These are phyloP conservation scores for Montifringilla adamsi DNA, from an alignment of 2,113 vertebrate genomes.

Conservation along the genomic window DNA sequence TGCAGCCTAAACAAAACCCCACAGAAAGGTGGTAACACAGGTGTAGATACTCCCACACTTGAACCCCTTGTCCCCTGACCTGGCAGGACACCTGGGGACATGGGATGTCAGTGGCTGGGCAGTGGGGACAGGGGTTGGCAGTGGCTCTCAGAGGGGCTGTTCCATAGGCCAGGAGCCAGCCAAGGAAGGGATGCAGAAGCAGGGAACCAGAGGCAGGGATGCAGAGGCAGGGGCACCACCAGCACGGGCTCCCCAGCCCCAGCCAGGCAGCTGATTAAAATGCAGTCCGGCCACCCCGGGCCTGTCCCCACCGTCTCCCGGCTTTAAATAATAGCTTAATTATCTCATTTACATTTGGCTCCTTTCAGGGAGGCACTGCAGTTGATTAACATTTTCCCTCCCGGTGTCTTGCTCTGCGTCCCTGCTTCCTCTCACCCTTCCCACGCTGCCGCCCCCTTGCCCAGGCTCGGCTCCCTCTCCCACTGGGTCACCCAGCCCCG, in stretches of 20 bases:
- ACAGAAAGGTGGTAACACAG: background rate
- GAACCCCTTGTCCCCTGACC: background rate
- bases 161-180: background rate
- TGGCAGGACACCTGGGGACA: background rate
- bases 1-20: background rate
- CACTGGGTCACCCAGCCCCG: background rate
- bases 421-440: conserved; percentile 5
- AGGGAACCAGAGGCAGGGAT: background rate
- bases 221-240: background rate
- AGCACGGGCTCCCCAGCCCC: background rate
- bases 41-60: background rate
- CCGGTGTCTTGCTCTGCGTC: conserved; percentile 29
- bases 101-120: accelerated
- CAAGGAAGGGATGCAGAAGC: background rate
- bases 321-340: conserved; percentile 78
- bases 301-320: conserved; percentile 61
- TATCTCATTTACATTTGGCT: conserved; percentile 78
- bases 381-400: conserved; percentile 73
- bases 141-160: background rate
- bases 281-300: conserved; percentile 48
- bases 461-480: accelerated
- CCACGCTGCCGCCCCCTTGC: background rate
- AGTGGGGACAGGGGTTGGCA: background rate
- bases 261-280: conserved; percentile 62
- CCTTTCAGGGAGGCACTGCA: conserved; percentile 66